Base-by-base conservation (phyloP, 2,797 vertebrate genomes). In the Epinephelus malabaricus region DNA sequence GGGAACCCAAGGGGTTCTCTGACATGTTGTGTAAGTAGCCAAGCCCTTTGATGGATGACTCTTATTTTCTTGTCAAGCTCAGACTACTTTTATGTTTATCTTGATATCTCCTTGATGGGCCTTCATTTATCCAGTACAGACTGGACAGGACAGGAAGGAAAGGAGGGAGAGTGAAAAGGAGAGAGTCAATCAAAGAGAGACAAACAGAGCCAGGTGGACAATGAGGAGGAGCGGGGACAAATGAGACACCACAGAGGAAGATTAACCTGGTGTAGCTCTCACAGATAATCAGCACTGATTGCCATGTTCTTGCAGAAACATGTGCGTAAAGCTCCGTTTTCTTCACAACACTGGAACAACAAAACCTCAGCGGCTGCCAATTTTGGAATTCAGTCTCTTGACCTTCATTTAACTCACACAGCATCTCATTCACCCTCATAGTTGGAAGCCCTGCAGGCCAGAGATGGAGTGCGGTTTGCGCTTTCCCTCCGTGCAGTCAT, bases 41-140 rank as follows among this genome's bases (percentile, higher is more conserved):
- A 55, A 56, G 47, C 73, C 68, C 84, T 79, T 90, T 95, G 95
- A 95, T 95, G 92, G 93, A 95, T 95, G 92, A 91, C 86, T 94
- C 88, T 92, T 95, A 95, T 95, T 96, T 96, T 95, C 94, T 92
- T 94, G 94, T 95, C 95, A 93, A 81, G 89, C 86, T 89, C 69
- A 78, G 85, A 92, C 86, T 77, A 79, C 90, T 88, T 92, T 93
- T 87, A 93, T 95, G 89, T 95, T 95, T 94, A 94, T 95, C 92
- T 95, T 95, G 90, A 93, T 93, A 92, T 93, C 91, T 92, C 75
- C 81, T 86, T 93, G 92, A 95, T 94, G 87, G 82, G 69, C 79
- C 89, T 91, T 91, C 87, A 92, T 95, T 93, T 90, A 87, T 92
- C 90, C 88, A 69, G 63, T 76, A 85, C 45, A 54, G 88, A 83